Conservation (phyloP, 2,113 vertebrate species). For the Macaca nemestrina region DNA sequence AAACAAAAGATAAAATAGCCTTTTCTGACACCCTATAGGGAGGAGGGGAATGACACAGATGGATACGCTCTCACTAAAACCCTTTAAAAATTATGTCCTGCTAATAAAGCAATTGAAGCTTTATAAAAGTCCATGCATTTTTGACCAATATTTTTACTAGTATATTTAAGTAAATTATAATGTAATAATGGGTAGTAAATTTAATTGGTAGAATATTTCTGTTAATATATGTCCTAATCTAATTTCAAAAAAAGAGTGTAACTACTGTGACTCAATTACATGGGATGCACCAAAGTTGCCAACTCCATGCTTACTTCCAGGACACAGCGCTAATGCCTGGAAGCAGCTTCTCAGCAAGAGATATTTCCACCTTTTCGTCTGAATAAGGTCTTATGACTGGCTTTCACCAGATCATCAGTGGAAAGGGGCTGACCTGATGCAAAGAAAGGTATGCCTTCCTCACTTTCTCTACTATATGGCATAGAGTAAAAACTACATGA, state of each 20-base stretch:
- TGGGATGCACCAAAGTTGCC: background rate
- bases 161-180: background rate
- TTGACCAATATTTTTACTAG: background rate
- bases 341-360: background rate
- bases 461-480: background rate
- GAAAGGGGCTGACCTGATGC: background rate
- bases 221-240: background rate
- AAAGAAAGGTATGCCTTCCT: background rate
- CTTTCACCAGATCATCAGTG: background rate
- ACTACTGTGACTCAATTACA: background rate
- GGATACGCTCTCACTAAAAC: background rate
- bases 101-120: background rate
- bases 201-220: background rate
- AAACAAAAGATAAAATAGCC: background rate
- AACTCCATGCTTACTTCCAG: background rate
- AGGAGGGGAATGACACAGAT: background rate
- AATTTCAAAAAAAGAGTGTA: background rate
- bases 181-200: background rate
- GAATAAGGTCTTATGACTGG: background rate
- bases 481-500: background rate
- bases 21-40: background rate
- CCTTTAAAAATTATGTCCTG: background rate
- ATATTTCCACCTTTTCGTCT: background rate
- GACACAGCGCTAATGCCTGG: background rate
- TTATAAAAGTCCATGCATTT: background rate